Evolutionary conservation across 2,113 vertebrate species (phyloP), one percentile per base, ranked within the genome.

Genomic region (Lampris incognitus): DNA sequence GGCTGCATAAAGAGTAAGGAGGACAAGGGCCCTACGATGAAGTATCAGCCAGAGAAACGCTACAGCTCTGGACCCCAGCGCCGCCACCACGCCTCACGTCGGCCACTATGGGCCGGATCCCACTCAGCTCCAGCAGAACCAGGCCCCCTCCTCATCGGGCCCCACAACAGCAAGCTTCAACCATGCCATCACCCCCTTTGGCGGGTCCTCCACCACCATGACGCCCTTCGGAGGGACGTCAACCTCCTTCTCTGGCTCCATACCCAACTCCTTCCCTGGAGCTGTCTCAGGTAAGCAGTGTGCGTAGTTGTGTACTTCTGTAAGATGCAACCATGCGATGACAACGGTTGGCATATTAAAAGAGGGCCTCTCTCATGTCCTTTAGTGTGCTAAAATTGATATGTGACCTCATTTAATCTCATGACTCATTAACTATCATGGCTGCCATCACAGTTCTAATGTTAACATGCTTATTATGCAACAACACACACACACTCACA

Each of bases 1-100:
- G 97, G 97, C 89, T 98, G 97, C 87, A 94, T 98, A 81, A 97
- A 98, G 94, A 98, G 97, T 92, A 98, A 98, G 91, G 95, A 97
- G 89, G 95, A 96, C 91, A 98, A 98, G 94, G 94, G 94, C 87
- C 93, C 96, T 54, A 39, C 93, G 1, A 94, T 96, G 92, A 97
- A 98, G 86, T 97, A 96, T 57, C 94, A 95, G 86, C 87, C 94
- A 10, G 97, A 97, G 63, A 96, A 96, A 91, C 64, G 76, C 93
- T 66, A 83, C 93, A 7, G 48, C 2, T 40, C 69, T 89, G 0
- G 96, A 97, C 71, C 90, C 93, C 9, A 79, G 88, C 72, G 78
- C 92, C 54, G 5, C 87, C 70, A 66, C 92, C 74, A 90, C 94
- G 0, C 90, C 94, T 70, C 94, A 95, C 0, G 78, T 91, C 11